Percentiles rank a stretch among this genome's conserved stretches.
Conservation (phyloP, 2,888 invertebrate species). For the Escarpia spicata region DNA sequence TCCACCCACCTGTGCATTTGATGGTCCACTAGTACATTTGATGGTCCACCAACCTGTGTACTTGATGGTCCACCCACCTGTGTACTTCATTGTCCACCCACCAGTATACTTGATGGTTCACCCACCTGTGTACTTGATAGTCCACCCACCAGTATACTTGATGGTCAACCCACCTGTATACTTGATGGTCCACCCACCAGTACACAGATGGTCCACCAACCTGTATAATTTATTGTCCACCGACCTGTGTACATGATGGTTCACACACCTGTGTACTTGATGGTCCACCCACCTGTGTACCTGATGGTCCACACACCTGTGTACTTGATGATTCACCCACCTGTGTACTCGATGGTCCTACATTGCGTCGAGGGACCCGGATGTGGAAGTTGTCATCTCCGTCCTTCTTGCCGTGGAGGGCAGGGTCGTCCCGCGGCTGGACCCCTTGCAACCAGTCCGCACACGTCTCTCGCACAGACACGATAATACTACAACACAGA, state of each 20-base stretch:
- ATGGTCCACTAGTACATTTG: no score
- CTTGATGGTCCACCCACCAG: constrained; percentile 59
- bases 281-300: constrained; percentile 65
- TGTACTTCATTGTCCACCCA: no score
- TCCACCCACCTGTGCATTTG: no score
- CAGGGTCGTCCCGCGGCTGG: constrained; percentile 91
- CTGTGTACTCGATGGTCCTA: constrained; percentile 76
- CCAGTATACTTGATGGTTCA: no score
- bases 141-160: not conserved
- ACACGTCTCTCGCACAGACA: constrained; percentile 96
- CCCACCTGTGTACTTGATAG: not conserved
- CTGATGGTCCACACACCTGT: constrained; percentile 59
- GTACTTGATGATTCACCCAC: constrained; percentile 46
- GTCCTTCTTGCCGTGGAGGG: constrained; percentile 91
- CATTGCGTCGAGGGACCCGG: constrained; percentile 89
- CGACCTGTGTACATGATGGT: constrained; percentile 65
- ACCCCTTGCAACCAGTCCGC: constrained; percentile 95
- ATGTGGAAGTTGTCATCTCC: constrained; percentile 83
- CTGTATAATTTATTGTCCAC: constrained; percentile 51
- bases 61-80: no score
- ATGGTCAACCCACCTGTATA: constrained; percentile 58
- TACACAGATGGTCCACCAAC: constrained; percentile 59
- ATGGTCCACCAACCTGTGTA: no score
- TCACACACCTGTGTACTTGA: constrained; percentile 59
- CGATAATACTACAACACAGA: constrained; percentile 80